These are phyloP conservation scores for Mugil cephalus DNA, from an alignment of 2,113 vertebrate genomes.

Conservation along the genomic window DNA sequence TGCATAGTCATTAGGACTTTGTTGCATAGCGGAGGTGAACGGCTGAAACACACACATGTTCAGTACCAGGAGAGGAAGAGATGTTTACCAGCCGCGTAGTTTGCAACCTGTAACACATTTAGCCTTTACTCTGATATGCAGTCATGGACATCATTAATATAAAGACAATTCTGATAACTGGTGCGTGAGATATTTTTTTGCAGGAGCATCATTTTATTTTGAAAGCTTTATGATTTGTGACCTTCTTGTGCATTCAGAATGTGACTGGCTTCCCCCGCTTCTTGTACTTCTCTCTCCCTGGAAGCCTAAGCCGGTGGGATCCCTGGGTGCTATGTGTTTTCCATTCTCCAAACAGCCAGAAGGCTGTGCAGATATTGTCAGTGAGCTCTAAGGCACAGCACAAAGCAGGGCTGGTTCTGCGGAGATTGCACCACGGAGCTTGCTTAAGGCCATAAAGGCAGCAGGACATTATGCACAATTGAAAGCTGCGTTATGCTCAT, in stretches of 20 bases:
- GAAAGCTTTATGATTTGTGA: conserved; percentile 35
- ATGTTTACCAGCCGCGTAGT: conserved; percentile 3
- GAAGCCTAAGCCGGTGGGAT: conserved; percentile 29
- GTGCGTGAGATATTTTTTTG: background rate
- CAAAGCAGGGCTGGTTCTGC: conserved; percentile 47
- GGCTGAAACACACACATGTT: conserved; percentile 10
- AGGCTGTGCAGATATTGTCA: conserved; percentile 65
- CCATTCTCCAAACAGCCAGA: conserved; percentile 63
- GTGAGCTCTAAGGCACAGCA: conserved; percentile 50
- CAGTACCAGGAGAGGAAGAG: background rate
- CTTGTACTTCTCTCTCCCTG: conserved; percentile 7
- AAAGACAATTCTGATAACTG: conserved; percentile 9
- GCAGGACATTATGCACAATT: conserved; percentile 56
- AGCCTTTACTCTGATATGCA: background rate
- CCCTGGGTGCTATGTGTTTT: conserved; percentile 56
- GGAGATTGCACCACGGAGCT: conserved; percentile 44
- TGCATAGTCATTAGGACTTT: conserved; percentile 53
- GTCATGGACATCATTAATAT: conserved; percentile 2
- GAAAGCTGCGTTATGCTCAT: conserved; percentile 41
- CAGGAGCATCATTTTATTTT: conserved; percentile 14
- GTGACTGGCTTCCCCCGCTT: conserved; percentile 29
- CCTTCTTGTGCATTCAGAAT: conserved; percentile 2
- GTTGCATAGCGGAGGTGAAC: background rate
- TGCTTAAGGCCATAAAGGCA: conserved; percentile 50
- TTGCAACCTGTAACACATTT: background rate